Evolutionary conservation across 2,797 vertebrate genomes (phyloP).

Genomic region (Lepidocolaptes lacrymiger): DNA sequence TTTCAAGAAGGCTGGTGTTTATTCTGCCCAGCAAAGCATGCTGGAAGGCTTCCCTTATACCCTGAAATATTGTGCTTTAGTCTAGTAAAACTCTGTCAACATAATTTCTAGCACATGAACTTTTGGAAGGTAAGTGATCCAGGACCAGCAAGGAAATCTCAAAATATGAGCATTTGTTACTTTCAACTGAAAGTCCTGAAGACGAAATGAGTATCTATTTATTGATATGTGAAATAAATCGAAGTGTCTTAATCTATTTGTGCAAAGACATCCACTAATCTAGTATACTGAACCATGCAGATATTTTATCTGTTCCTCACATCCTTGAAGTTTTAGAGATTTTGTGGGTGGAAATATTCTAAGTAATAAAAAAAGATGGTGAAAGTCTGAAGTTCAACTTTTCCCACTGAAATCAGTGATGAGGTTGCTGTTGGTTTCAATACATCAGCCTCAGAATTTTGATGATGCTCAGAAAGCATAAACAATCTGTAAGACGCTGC

Average conservation of each 20-base stretch:
- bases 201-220: not conserved
- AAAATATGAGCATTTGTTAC: not conserved
- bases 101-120: not conserved
- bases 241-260: not conserved
- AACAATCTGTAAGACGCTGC: not conserved
- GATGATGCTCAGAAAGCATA: not conserved
- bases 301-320: not conserved
- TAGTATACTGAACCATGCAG: not conserved
- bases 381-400: not conserved
- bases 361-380: not conserved
- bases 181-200: not conserved
- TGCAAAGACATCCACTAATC: not conserved
- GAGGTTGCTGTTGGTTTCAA: not conserved
- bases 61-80: not conserved
- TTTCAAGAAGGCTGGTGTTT: slow-evolving; percentile 5
- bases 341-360: not conserved
- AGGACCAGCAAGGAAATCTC: not conserved
- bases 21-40: not conserved
- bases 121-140: not conserved
- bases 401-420: not conserved
- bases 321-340: not conserved
- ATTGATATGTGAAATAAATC: not conserved
- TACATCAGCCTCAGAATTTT: not conserved
- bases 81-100: not conserved
- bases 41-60: not conserved